Evolutionary conservation across 2,888 invertebrate genomes (phyloP).

Genomic region (Cantharis rufa): DNA sequence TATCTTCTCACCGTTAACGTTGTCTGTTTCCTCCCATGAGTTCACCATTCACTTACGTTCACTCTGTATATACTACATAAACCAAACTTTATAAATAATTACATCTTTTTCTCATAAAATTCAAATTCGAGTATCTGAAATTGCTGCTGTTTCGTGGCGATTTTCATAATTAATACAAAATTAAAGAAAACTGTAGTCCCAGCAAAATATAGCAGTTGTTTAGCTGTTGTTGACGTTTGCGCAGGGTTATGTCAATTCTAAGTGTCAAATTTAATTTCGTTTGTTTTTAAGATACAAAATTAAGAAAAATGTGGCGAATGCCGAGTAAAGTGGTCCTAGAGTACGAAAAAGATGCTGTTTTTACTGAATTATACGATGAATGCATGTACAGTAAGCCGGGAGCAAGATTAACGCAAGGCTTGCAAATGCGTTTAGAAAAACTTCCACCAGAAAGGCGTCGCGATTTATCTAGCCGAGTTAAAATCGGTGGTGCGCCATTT

Average conservation of each 20-base stretch:
- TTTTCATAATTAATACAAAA: neutral
- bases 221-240: neutral
- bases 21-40: too few species aligned
- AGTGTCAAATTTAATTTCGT: neutral
- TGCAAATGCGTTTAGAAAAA: slow-evolving; percentile 62
- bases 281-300: neutral
- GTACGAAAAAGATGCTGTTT: slow-evolving; percentile 58
- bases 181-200: neutral
- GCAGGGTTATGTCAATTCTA: neutral
- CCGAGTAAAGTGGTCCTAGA: slow-evolving; percentile 47
- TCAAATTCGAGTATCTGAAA: too few species aligned
- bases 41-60: too few species aligned
- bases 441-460: slow-evolving; percentile 65
- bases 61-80: too few species aligned
- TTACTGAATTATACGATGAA: slow-evolving; percentile 68
- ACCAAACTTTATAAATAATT: too few species aligned
- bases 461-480: slow-evolving; percentile 69
- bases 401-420: slow-evolving; percentile 63
- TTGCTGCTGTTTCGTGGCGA: too few species aligned
- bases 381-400: slow-evolving; percentile 71
- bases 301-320: slow-evolving; percentile 45
- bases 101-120: too few species aligned
- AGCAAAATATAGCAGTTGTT: too few species aligned
- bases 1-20: too few species aligned
- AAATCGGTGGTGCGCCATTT: slow-evolving; percentile 80